Evolutionary conservation across 1,140 invertebrate genomes (phyloP).

Genomic region (Drosophila prosaltans): DNA sequence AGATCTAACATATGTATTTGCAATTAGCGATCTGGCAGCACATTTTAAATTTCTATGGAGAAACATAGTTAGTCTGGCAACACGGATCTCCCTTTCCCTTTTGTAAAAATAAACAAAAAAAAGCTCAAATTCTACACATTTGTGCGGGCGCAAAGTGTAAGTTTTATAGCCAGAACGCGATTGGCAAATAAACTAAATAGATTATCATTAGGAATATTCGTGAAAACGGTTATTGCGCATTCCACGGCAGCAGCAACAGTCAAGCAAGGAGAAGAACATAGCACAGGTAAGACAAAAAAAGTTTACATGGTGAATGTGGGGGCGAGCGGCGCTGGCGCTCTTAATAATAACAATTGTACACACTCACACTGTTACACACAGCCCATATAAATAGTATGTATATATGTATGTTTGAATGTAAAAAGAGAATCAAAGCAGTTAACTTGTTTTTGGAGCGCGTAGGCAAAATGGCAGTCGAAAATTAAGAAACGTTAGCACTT

Average conservation of each 20-base stretch:
- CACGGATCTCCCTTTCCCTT: conserved; percentile 38
- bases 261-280: conserved; percentile 49
- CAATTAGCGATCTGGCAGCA: neutral
- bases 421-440: conserved; percentile 27
- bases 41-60: neutral
- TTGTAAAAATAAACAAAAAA: conserved; percentile 23
- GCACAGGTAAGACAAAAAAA: conserved; percentile 65
- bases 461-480: conserved; percentile 70
- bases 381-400: neutral
- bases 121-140: conserved; percentile 46
- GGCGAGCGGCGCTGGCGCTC: conserved; percentile 38
- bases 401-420: neutral
- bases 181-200: conserved; percentile 31
- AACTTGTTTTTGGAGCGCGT: conserved; percentile 58
- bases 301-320: conserved; percentile 49
- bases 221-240: conserved; percentile 65
- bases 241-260: conserved; percentile 55
- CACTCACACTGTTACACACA: conserved; percentile 17
- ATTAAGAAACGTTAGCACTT: conserved; percentile 39
- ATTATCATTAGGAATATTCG: conserved; percentile 51
- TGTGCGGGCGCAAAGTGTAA: conserved; percentile 70
- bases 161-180: conserved; percentile 2
- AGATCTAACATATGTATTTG: neutral
- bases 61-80: neutral
- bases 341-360: conserved; percentile 79